A percentile compares a stretch with the other conserved stretches of the same genome.
These are phyloP conservation scores for Acleris literana DNA, from an alignment of 2,888 invertebrate species.

Conservation along the genomic window DNA sequence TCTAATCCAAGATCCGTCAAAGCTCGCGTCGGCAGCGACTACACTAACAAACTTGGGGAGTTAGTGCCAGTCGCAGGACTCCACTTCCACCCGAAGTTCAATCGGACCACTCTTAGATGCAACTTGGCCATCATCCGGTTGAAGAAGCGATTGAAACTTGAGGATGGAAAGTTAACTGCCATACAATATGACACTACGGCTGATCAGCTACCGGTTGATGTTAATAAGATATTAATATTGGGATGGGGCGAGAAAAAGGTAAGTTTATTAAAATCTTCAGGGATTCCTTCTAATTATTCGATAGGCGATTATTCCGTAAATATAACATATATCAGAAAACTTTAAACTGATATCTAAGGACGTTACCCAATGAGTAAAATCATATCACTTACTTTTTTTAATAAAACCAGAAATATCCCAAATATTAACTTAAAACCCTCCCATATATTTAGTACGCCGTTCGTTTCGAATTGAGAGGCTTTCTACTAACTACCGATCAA, in stretches of 20 bases:
- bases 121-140: constrained; percentile 53
- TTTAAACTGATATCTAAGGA: too few relatives aligned
- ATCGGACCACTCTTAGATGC: constrained; percentile 45
- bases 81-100: constrained; percentile 51
- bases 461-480: too few relatives aligned
- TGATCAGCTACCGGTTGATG: constrained; percentile 24
- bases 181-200: constrained; percentile 46
- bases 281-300: too few relatives aligned
- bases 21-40: constrained; percentile 52
- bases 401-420: too few relatives aligned
- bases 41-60: constrained; percentile 44
- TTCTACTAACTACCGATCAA: too few relatives aligned
- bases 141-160: constrained; percentile 38
- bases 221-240: constrained; percentile 45
- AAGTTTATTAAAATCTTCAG: not conserved
- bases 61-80: constrained; percentile 43
- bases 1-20: constrained; percentile 29
- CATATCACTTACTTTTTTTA: too few relatives aligned
- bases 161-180: constrained; percentile 45
- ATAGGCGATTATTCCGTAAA: too few relatives aligned
- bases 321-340: too few relatives aligned
- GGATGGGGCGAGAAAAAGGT: constrained; percentile 41
- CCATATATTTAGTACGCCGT: too few relatives aligned
- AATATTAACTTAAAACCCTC: too few relatives aligned
- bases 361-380: too few relatives aligned